These are phyloP conservation scores for Melanaphis sacchari DNA, from an alignment of 1,140 invertebrate species.

Conservation along the genomic window DNA sequence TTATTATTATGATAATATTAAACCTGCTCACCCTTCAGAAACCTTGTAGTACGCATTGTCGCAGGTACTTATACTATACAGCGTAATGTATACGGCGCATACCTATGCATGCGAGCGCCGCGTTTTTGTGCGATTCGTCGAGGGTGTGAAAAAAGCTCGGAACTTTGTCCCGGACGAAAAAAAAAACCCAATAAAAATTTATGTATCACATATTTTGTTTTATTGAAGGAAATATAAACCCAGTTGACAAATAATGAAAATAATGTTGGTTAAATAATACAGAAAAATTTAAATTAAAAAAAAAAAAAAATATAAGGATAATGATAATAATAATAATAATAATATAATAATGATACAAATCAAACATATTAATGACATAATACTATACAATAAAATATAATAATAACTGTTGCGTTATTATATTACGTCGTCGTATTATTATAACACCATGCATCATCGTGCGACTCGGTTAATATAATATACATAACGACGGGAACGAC, in stretches of 20 bases:
- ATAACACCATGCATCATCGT: background rate
- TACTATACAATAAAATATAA: background rate
- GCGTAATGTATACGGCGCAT: too few species aligned
- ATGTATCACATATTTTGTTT: background rate
- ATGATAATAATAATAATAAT: background rate
- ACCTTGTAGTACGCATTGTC: background rate
- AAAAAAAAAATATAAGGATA: background rate
- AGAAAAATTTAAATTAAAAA: background rate
- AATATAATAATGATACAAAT: background rate
- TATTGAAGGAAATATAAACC: constrained; percentile 20
- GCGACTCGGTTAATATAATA: background rate
- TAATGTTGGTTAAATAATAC: background rate
- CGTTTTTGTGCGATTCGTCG: too few species aligned
- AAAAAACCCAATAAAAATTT: background rate
- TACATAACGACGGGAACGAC: constrained; percentile 23
- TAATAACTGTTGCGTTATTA: background rate
- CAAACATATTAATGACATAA: background rate
- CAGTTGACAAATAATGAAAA: background rate
- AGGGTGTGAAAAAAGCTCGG: background rate
- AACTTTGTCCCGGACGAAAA: background rate
- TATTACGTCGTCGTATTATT: background rate
- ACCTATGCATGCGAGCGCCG: too few species aligned
- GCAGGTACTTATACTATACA: background rate
- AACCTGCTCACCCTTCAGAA: background rate
- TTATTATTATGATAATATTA: background rate